phyloP scores from a whole-genome alignment of 37 sponge, comb jelly and placozoan species.

The Beroe ovata region DNA sequence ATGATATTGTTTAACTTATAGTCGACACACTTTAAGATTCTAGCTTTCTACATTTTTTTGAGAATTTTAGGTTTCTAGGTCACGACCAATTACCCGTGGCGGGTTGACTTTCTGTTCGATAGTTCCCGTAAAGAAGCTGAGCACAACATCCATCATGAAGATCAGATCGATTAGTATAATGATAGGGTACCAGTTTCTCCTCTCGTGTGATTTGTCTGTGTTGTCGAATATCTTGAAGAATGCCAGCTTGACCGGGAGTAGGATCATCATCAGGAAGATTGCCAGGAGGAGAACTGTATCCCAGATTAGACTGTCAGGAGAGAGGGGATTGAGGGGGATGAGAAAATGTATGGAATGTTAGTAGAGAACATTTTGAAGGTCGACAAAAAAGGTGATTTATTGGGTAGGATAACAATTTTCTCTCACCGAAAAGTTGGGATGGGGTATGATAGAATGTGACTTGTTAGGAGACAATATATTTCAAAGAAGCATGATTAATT shows the following conservation, averaged over 20 bases:
- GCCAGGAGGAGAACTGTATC: constrained; percentile 28
- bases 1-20: no score
- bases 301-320: constrained; percentile 10
- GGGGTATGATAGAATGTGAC: no score
- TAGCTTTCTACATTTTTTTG: not conserved
- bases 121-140: constrained; percentile 43
- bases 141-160: constrained; percentile 28
- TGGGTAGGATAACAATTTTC: no score
- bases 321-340: not conserved
- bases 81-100: not conserved
- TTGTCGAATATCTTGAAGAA: constrained; percentile 53
- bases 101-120: not conserved
- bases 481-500: no score
- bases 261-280: constrained; percentile 15
- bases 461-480: no score
- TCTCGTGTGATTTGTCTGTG: not conserved
- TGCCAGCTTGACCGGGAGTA: constrained; percentile 40
- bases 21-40: not conserved
- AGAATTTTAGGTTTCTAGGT: not conserved
- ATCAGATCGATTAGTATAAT: constrained; percentile 27
- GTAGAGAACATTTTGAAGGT: no score
- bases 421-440: no score
- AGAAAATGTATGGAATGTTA: not conserved
- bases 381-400: no score
- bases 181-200: constrained; percentile 17